These are phyloP conservation scores for Mimachlamys varia DNA, from an alignment of 2,888 invertebrate species.

Conservation along the genomic window DNA sequence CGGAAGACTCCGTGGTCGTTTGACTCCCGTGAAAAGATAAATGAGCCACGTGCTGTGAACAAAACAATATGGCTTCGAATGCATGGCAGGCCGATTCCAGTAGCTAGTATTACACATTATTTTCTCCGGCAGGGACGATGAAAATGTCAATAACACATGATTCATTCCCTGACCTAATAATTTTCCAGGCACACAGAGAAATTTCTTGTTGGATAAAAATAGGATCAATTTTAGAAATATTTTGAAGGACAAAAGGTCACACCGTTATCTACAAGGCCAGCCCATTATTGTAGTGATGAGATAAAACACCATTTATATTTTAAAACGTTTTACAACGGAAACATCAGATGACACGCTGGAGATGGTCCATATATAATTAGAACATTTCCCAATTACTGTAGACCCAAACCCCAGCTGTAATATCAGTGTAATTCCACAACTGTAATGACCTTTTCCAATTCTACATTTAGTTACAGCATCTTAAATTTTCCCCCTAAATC, in stretches of 20 bases:
- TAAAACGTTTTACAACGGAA: not conserved
- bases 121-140: constrained; percentile 9
- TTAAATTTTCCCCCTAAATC: not conserved
- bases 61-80: not conserved
- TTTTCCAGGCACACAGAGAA: not conserved
- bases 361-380: not conserved
- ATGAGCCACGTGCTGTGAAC: not conserved
- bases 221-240: constrained; percentile 36
- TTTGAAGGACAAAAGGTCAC: not conserved
- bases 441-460: not conserved
- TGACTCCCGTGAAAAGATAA: constrained; percentile 1
- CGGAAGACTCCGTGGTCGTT: not conserved
- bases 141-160: constrained; percentile 28
- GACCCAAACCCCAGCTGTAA: constrained; percentile 18
- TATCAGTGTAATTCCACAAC: not conserved
- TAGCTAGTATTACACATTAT: not conserved
- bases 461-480: not conserved
- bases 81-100: not conserved
- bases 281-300: not conserved
- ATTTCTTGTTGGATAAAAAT: constrained; percentile 1
- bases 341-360: not conserved
- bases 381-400: not conserved
- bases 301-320: not conserved
- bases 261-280: not conserved
- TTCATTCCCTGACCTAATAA: constrained; percentile 22